A percentile compares a stretch with the other conserved stretches of the same genome.
Conservation (phyloP, 2,113 vertebrate genomes). For the Sphyrna mokarran region DNA sequence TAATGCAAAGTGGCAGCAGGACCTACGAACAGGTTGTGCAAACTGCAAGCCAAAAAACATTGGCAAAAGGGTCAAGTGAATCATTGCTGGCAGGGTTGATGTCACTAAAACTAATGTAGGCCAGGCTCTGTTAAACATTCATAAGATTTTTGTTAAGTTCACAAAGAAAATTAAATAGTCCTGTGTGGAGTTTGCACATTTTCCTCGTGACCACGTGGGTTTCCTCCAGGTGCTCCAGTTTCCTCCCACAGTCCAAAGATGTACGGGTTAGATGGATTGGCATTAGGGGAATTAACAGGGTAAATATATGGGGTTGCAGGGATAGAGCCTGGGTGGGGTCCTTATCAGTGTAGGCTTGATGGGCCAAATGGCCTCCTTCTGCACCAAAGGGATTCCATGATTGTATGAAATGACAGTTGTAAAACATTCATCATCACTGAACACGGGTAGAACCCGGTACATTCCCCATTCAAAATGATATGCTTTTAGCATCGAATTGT, state of each 20-base stretch:
- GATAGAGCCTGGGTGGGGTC: no score
- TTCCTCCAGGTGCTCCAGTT: no score
- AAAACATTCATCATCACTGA: not conserved
- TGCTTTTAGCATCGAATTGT: conserved; percentile 14
- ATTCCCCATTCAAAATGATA: not conserved
- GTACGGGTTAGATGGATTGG: no score
- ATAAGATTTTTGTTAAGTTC: not conserved
- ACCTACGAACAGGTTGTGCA: not conserved
- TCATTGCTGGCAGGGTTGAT: not conserved
- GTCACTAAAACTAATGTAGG: not conserved
- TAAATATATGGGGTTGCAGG: no score
- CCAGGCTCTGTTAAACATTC: not conserved
- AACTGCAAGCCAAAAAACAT: not conserved
- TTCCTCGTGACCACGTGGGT: no score
- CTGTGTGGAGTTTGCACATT: no score
- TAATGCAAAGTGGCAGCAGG: not conserved
- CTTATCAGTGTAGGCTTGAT: no score
- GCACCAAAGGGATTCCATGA: no score
- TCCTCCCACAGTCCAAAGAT: no score
- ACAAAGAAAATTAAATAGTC: not conserved
- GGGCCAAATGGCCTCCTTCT: no score
- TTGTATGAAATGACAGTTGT: not conserved
- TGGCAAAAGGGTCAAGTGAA: not conserved
- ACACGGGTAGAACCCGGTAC: not conserved
- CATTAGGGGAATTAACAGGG: no score